A percentile compares a stretch with the other conserved stretches of the same genome.
These are phyloP conservation scores for Darwinula stevensoni DNA, from an alignment of 2,888 invertebrate species.

Conservation along the genomic window DNA sequence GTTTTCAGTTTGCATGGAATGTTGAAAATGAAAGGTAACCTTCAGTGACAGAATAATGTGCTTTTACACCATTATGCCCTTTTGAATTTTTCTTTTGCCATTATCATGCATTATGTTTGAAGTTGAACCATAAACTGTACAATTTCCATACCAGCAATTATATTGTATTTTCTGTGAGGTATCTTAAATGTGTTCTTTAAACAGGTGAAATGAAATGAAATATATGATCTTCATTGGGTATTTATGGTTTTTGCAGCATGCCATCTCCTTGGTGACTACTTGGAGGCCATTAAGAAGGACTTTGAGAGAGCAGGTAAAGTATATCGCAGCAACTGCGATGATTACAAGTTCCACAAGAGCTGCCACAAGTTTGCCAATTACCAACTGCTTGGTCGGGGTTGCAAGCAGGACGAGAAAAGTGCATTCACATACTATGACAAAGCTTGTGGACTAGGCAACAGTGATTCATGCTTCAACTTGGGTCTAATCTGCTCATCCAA, in stretches of 20 bases:
- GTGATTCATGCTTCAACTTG: constrained; percentile 39
- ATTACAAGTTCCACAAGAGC: constrained; percentile 48
- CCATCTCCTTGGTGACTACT: constrained; percentile 67
- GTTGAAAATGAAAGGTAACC: no score
- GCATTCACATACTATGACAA: not conserved
- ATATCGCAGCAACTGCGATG: constrained; percentile 61
- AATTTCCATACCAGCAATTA: no score
- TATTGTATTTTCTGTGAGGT: no score
- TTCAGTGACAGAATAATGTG: no score
- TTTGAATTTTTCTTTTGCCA: no score
- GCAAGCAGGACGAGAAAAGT: constrained; percentile 24
- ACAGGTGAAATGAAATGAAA: no score
- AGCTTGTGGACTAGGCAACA: constrained; percentile 22
- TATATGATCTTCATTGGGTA: no score
- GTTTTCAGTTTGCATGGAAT: no score
- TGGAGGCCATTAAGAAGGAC: constrained; percentile 56
- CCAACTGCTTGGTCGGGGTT: constrained; percentile 20
- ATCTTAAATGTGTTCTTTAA: no score
- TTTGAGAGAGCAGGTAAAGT: constrained; percentile 45
- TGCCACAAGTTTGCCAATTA: constrained; percentile 57
- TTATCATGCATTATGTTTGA: no score
- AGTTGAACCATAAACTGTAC: no score
- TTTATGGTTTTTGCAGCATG: constrained; percentile 33
- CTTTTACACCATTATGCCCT: no score
- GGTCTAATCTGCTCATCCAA: constrained; percentile 29